A percentile compares a stretch with the other conserved stretches of the same genome.
phyloP scores from a whole-genome alignment of 2,797 vertebrate genomes.

The Chrosomus eos region DNA sequence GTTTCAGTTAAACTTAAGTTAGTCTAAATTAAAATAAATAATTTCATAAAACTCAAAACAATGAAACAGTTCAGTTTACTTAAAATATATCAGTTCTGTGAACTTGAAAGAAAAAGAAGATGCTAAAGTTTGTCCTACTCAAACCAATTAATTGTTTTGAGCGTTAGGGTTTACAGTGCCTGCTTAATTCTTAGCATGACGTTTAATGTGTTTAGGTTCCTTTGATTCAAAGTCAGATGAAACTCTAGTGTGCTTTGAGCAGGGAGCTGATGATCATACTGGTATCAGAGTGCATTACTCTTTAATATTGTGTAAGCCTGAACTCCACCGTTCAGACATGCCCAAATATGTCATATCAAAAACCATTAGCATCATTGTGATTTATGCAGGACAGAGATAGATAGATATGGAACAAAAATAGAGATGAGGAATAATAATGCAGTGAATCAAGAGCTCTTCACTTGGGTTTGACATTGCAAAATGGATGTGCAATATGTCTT shows the following conservation, averaged over 20 bases:
- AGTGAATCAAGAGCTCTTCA: not conserved
- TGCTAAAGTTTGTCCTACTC: no score
- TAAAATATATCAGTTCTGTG: no score
- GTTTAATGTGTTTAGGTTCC: not conserved
- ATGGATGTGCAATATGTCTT: not conserved
- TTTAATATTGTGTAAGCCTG: constrained; percentile 46
- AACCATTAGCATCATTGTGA: constrained; percentile 62
- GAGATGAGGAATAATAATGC: not conserved
- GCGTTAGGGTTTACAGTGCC: no score
- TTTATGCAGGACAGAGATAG: not conserved
- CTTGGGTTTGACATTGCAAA: not conserved
- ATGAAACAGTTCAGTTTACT: no score
- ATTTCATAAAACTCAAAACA: no score
- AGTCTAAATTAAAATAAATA: no score
- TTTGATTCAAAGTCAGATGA: not conserved
- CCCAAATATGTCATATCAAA: constrained; percentile 51
- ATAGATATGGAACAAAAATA: constrained; percentile 9
- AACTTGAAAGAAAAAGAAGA: no score
- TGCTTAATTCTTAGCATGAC: not conserved
- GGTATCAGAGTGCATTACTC: not conserved
- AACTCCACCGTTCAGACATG: constrained; percentile 48
- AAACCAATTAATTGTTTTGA: no score
- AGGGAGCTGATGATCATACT: constrained; percentile 10
- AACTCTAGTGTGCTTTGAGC: not conserved
- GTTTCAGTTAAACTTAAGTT: no score